Evolutionary conservation across 2,797 vertebrate genomes (phyloP).

Genomic region (Rousettus madagascariensis): DNA sequence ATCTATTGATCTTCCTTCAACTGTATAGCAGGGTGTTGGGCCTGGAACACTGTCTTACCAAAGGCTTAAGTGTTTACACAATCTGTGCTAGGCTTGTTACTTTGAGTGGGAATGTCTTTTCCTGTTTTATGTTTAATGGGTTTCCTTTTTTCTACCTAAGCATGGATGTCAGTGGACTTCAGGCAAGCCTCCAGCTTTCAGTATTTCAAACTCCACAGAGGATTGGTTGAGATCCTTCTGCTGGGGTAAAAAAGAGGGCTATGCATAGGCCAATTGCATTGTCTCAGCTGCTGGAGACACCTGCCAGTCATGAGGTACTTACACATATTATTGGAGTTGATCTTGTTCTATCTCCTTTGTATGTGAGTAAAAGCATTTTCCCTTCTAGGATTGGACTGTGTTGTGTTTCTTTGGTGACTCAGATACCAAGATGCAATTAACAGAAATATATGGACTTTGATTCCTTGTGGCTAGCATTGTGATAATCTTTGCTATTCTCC

Average conservation of each 20-base stretch:
- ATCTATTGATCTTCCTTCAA: neutral
- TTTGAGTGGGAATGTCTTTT: neutral
- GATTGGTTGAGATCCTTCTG: neutral
- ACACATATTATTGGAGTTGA: neutral
- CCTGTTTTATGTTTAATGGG: neutral
- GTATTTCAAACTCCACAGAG: neutral
- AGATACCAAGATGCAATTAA: neutral
- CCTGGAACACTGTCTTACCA: neutral
- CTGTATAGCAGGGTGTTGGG: neutral
- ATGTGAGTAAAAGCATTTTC: neutral
- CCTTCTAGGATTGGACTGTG: neutral
- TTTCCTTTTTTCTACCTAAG: neutral
- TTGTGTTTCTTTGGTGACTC: neutral
- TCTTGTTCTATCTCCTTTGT: neutral
- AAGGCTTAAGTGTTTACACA: neutral
- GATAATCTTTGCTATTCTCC: neutral
- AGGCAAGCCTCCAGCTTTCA: neutral
- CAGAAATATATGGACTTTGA: neutral
- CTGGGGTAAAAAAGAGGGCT: too few species aligned
- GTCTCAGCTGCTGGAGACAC: neutral
- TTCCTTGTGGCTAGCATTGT: neutral
- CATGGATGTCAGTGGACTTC: neutral
- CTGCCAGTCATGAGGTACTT: neutral
- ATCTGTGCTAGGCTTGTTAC: neutral
- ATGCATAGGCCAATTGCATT: neutral